These are phyloP conservation scores for Delphinapterus leucas DNA, from an alignment of 2,113 vertebrate genomes.

Conservation along the genomic window DNA sequence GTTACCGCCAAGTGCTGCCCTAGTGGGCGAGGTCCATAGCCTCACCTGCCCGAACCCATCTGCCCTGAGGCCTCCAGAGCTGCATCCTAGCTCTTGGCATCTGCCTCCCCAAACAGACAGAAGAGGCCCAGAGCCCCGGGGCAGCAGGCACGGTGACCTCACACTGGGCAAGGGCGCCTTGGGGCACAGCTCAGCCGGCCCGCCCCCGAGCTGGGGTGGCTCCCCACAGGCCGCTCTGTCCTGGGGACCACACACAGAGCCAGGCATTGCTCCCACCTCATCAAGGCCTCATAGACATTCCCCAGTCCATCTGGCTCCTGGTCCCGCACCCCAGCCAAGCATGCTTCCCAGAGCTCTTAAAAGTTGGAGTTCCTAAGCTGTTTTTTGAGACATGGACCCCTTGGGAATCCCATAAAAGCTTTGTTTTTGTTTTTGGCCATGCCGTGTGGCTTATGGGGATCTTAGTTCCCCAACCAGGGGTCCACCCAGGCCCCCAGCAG, in stretches of 20 bases:
- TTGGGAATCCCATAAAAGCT: background rate
- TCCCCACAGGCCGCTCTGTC: rapidly evolving
- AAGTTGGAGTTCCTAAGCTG: no score
- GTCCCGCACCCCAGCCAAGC: background rate
- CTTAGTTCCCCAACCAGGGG: background rate
- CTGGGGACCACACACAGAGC: background rate
- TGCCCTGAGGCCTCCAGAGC: background rate
- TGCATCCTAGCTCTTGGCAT: background rate
- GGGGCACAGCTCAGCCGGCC: no score
- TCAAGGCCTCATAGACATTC: background rate
- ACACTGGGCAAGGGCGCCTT: rapidly evolving
- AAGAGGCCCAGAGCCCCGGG: background rate
- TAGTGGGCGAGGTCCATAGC: background rate
- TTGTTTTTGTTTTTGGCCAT: no score
- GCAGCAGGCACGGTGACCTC: background rate
- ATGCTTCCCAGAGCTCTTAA: background rate
- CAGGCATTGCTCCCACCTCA: background rate
- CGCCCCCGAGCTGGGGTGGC: background rate
- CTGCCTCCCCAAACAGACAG: background rate
- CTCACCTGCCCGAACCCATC: background rate
- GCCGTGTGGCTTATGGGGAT: background rate
- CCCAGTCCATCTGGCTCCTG: background rate
- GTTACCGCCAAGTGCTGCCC: rapidly evolving
- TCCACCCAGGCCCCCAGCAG: background rate
- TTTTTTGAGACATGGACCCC: background rate